Percentiles rank a stretch among this genome's conserved stretches.
These are phyloP conservation scores for Palythoa grandis DNA, from an alignment of 92 coral and sea anemone genomes.

Conservation along the genomic window DNA sequence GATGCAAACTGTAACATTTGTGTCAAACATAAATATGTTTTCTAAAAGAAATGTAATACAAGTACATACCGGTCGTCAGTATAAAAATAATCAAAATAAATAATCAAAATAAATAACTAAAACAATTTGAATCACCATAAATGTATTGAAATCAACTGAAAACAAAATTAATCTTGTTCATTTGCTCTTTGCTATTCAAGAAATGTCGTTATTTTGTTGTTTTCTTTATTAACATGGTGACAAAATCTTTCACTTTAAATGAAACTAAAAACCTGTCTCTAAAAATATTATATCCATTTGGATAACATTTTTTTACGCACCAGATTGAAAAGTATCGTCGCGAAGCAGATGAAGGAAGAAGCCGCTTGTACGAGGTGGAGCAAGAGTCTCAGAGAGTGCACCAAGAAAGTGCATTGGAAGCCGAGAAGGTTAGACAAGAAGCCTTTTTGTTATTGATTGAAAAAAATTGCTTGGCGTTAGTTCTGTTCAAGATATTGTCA, in stretches of 20 bases:
- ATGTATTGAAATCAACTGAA: no score
- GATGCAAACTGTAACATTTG: no score
- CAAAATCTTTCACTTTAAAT: no score
- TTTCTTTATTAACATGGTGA: no score
- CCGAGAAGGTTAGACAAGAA: slow-evolving; percentile 68
- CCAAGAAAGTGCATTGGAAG: slow-evolving; percentile 87
- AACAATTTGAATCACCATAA: not conserved
- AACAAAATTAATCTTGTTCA: no score
- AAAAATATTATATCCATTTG: not conserved
- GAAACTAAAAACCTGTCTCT: not conserved
- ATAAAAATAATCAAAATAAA: not conserved
- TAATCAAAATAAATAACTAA: not conserved
- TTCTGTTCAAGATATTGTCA: no score
- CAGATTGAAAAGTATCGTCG: slow-evolving; percentile 96
- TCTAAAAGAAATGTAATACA: not conserved
- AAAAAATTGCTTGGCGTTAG: no score
- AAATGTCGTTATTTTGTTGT: no score
- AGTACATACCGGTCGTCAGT: not conserved
- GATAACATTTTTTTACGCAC: not conserved
- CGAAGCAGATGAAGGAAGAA: slow-evolving; percentile 89
- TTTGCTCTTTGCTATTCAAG: no score
- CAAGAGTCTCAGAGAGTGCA: slow-evolving; percentile 85
- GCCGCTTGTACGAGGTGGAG: slow-evolving; percentile 79
- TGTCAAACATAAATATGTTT: no score
- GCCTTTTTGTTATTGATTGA: no score